Conservation (phyloP, 1,140 invertebrate genomes). For the Formica selysi region DNA sequence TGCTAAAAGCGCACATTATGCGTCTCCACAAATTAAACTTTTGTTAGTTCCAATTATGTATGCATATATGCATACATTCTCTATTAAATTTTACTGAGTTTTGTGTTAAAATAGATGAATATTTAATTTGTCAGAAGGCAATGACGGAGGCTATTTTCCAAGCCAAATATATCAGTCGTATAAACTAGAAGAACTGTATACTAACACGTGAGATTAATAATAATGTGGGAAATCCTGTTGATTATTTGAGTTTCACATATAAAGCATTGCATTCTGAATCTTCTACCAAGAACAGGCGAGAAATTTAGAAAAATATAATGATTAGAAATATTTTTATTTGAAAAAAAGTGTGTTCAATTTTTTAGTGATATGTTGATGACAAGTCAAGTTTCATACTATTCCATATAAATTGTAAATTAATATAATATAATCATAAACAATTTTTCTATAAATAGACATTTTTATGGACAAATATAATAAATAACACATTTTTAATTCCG, state of each 20-base stretch:
- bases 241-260: not conserved
- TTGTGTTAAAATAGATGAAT: not conserved
- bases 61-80: not conserved
- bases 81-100: constrained; percentile 1
- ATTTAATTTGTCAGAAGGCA: not conserved
- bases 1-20: constrained; percentile 21
- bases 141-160: not conserved
- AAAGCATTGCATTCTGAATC: not conserved
- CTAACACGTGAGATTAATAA: not conserved
- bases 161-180: constrained; percentile 12
- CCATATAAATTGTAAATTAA: not conserved
- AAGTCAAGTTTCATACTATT: not conserved
- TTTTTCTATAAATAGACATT: not conserved
- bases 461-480: not conserved
- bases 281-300: not conserved
- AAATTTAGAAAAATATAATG: not conserved
- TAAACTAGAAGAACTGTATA: constrained; percentile 25
- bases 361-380: constrained; percentile 1
- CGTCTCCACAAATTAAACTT: constrained; percentile 6
- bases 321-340: not conserved
- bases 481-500: not conserved
- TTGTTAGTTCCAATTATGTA: not conserved
- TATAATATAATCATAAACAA: constrained; percentile 8
- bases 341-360: not conserved
- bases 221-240: not conserved